Evolutionary conservation across 2,113 vertebrate species (phyloP).

Genomic region (Rhea americana): DNA sequence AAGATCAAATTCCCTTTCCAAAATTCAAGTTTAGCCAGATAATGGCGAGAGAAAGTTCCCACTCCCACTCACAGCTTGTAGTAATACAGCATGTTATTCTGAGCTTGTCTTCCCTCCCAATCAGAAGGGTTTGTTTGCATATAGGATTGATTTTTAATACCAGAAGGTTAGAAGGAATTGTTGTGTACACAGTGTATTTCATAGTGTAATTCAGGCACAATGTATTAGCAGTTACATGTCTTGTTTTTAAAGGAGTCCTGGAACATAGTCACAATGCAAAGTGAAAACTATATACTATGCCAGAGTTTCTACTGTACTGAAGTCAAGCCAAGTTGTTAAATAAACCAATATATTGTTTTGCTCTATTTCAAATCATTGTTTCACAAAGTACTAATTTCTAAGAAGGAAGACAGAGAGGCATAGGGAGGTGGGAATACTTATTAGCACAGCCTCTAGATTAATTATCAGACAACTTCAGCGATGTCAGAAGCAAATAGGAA

Average conservation of each 20-base stretch:
- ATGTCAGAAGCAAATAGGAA: not conserved
- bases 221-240: not conserved
- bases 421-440: not conserved
- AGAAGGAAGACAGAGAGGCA: not conserved
- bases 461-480: not conserved
- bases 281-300: not conserved
- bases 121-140: not conserved
- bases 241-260: not conserved
- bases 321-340: not conserved
- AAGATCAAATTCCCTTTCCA: conserved; percentile 31
- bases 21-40: not conserved
- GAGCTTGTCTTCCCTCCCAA: not conserved
- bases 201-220: rapidly evolving
- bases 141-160: not conserved
- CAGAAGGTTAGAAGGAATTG: not conserved
- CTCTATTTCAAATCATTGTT: not conserved
- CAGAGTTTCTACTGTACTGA: not conserved
- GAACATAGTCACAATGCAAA: not conserved
- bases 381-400: not conserved
- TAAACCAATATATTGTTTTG: not conserved
- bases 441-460: not conserved
- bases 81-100: not conserved
- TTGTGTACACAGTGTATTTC: rapidly evolving
- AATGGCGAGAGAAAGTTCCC: not conserved
- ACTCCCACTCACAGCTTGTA: not conserved